Base-by-base conservation (phyloP, 2,797 vertebrate species). In the Sebastiscus albofasciatus region DNA sequence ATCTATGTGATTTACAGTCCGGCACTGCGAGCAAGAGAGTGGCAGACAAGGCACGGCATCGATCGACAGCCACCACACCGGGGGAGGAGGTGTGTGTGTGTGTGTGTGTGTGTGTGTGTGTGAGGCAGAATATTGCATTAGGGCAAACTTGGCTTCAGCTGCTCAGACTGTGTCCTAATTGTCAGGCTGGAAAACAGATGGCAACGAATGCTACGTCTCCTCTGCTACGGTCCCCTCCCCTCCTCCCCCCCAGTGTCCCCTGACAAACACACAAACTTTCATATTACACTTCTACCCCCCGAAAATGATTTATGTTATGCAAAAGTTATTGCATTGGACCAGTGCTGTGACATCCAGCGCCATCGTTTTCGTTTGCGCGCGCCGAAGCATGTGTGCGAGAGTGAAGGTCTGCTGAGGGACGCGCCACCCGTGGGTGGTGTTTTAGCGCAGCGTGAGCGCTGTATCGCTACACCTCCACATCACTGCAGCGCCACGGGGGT, bases 1-100 rank as follows among this genome's bases (percentile, higher is more conserved):
- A 92, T 94, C 91, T 88, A 22, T 88, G 83, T 90, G 92, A 92
- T 91, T 93, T 91, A 90, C 88, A 80, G 87, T 87, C 79, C 61
- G n/a, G 75, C 79, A 85, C 86, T 80, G 81, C 81, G 91, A 88
- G 82, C 80, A 73, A 80, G 87, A 90, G 90, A 91, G 88, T 87
- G 85, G 88, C 92, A 89, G 92, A 93, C 90, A 73, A 89, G 90
- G 86, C 89, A 77, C 14, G 67, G 72, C 80, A 92, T 94, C 89
- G 89, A 94, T 94, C 77, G 71, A 69, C 83, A 87, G 78, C 74
- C 77, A 69, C 88, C 58, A 54, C 79, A 76, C 22, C 22, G 9
- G 29, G 66, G 52, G 56, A 68, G 20, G n/a, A 55, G 42, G 4
- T 58, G 58, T 76, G 82, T 73, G 72, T 70, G 27, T 29, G 56